A percentile compares a stretch with the other conserved stretches of the same genome.
Evolutionary conservation across 2,888 invertebrate species (phyloP).

Genomic region (Calephelis perditalis): DNA sequence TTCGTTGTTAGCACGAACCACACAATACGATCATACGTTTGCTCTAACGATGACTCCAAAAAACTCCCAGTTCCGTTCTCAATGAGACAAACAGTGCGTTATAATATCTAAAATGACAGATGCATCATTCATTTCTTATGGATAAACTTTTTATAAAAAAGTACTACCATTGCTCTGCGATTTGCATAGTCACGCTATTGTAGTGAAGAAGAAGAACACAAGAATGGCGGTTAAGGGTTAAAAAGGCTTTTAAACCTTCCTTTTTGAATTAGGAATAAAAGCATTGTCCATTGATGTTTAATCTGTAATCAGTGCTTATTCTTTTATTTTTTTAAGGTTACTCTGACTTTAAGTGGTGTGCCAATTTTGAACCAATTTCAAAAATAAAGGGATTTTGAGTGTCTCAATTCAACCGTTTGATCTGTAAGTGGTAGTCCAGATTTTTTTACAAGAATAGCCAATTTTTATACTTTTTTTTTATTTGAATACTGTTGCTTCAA

Average conservation of each 20-base stretch:
- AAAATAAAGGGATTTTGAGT: too few relatives aligned
- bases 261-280: conserved; percentile 14
- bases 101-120: conserved; percentile 72
- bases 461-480: too few relatives aligned
- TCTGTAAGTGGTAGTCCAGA: too few relatives aligned
- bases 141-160: conserved; percentile 43
- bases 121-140: conserved; percentile 46
- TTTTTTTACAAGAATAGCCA: too few relatives aligned
- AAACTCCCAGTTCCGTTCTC: background rate
- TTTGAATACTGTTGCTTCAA: too few relatives aligned
- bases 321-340: conserved; percentile 2
- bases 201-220: conserved; percentile 32
- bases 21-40: too few relatives aligned
- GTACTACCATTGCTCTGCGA: conserved; percentile 41
- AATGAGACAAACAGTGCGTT: conserved; percentile 30
- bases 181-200: conserved; percentile 67
- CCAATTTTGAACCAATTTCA: too few relatives aligned
- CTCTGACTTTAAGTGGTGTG: too few relatives aligned
- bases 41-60: conserved; percentile 4
- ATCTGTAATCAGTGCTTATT: conserved; percentile 13
- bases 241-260: conserved; percentile 38
- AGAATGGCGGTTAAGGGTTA: conserved; percentile 44
- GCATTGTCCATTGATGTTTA: conserved; percentile 9
- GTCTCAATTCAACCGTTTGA: too few relatives aligned
- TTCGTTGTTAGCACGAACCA: too few relatives aligned